Evolutionary conservation across 2,797 vertebrate genomes (phyloP), one percentile per base, ranked within the genome.

Genomic region (Muraenolepis orangiensis): DNA sequence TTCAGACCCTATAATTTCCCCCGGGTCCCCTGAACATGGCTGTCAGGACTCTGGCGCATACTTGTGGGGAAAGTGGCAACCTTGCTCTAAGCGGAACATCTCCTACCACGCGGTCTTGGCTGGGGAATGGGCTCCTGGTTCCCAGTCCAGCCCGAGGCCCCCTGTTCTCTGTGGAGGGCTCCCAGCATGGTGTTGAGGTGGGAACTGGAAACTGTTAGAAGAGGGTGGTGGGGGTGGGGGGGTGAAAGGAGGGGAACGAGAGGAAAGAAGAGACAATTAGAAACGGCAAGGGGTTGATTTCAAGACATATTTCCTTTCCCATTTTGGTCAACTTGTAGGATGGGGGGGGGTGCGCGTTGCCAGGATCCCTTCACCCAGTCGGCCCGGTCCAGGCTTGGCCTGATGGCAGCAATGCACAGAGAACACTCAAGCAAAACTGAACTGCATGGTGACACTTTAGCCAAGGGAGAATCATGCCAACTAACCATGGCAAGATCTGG

Each of bases 281-380:
- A 40, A 40, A 74, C 79, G 73, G 73, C 32, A 34, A 68, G 34
- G 79, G 80, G 82, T 30, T 66, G 76, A 74, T 86, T 90, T 85
- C 82, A 87, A 84, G 83, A 80, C 84, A 88, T 90, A 90, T 92
- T 91, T 91, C 86, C 87, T 90, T 87, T 90, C 88, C 81, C 72
- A 6, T 80, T 81, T 91, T 91, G 87, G 85, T 74, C 78, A 82
- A 32, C 29, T 85, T 86, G 85, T 83, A 89, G 91, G 90, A 89
- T 90, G 84, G 79, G 85, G 81, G 84, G 79, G 85, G 81, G 81
- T 72, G 79, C 72, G 84, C 83, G 81, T 81, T 88, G 85, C 89
- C 91, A 89, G 89, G 18, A 67, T 26, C 70, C 70, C 26, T 67
- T 84, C 82, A 80, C 86, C 76, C 79, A 73, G 78, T 76, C 70